Conservation (phyloP, 2,888 invertebrate species). For the Ophion ellenae region DNA sequence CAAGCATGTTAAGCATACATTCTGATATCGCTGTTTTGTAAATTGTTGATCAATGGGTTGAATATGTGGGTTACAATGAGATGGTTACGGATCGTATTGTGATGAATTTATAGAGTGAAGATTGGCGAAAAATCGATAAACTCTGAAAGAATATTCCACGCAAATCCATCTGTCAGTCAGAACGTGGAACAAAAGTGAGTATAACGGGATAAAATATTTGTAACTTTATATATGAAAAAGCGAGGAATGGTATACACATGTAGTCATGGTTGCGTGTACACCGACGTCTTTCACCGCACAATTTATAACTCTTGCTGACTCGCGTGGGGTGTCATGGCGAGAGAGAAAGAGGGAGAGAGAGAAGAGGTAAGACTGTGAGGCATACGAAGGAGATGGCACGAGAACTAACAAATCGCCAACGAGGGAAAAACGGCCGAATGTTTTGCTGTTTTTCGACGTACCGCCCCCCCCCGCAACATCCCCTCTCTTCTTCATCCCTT, state of each 20-base stretch:
- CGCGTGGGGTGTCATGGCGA: too few species aligned
- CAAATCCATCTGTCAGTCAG: slow-evolving; percentile 33
- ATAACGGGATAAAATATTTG: slow-evolving; percentile 47
- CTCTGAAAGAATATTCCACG: slow-evolving; percentile 31
- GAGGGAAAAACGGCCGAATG: slow-evolving; percentile 55
- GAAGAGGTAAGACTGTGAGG: slow-evolving; percentile 4
- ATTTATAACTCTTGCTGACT: slow-evolving; percentile 58
- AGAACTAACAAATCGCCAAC: slow-evolving; percentile 61
- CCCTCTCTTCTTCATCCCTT: slow-evolving; percentile 37
- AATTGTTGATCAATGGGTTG: too few species aligned
- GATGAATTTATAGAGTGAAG: neutral
- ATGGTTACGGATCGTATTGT: too few species aligned
- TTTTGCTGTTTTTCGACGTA: slow-evolving; percentile 37
- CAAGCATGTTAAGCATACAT: too few species aligned
- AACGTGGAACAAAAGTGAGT: slow-evolving; percentile 46
- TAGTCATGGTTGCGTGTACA: slow-evolving; percentile 58
- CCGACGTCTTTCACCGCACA: slow-evolving; percentile 58
- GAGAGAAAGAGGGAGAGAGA: neutral
- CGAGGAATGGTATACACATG: slow-evolving; percentile 58
- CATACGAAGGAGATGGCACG: slow-evolving; percentile 9
- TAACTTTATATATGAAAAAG: slow-evolving; percentile 46
- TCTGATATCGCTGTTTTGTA: too few species aligned
- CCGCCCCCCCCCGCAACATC: slow-evolving; percentile 8
- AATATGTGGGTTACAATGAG: too few species aligned
- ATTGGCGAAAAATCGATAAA: neutral